Percentiles rank a stretch among this genome's conserved stretches.
phyloP scores from a whole-genome alignment of 2,888 invertebrate genomes.

The Seira sanloemensis region DNA sequence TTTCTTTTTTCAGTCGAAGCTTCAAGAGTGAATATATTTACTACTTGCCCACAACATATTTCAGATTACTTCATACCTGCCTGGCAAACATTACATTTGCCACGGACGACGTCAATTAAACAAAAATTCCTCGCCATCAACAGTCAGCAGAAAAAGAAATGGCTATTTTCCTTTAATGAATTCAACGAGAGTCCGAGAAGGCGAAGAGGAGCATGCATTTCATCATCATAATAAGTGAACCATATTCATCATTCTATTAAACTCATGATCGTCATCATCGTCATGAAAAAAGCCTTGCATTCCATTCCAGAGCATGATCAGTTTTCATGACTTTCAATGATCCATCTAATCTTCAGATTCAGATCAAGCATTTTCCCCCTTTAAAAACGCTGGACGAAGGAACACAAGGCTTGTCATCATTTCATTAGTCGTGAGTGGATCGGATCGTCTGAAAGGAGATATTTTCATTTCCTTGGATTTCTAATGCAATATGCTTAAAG shows the following conservation, averaged over 20 bases:
- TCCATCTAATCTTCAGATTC: neutral
- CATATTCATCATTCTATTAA: slow-evolving; percentile 4
- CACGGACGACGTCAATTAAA: slow-evolving; percentile 45
- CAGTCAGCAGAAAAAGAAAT: slow-evolving; percentile 13
- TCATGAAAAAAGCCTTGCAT: slow-evolving; percentile 30
- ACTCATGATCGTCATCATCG: neutral
- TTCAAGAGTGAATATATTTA: no score
- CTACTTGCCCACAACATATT: no score
- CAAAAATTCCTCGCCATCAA: slow-evolving; percentile 24
- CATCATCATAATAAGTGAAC: slow-evolving; percentile 19
- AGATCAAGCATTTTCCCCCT: no score
- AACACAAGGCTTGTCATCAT: slow-evolving; percentile 36
- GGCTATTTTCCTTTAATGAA: neutral
- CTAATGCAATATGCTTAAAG: neutral
- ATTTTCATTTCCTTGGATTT: slow-evolving; percentile 3
- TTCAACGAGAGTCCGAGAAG: no score
- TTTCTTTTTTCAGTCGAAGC: no score
- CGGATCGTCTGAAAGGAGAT: neutral
- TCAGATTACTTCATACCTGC: slow-evolving; percentile 21
- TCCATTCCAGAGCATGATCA: slow-evolving; percentile 47
- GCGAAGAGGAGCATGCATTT: neutral
- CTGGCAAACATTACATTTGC: neutral
- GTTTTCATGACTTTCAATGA: slow-evolving; percentile 39
- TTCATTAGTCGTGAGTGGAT: slow-evolving; percentile 26
- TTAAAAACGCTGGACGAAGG: no score